Evolutionary conservation across 2,113 vertebrate species (phyloP), one percentile per base, ranked within the genome.

Genomic region (Oophaga pumilio): DNA sequence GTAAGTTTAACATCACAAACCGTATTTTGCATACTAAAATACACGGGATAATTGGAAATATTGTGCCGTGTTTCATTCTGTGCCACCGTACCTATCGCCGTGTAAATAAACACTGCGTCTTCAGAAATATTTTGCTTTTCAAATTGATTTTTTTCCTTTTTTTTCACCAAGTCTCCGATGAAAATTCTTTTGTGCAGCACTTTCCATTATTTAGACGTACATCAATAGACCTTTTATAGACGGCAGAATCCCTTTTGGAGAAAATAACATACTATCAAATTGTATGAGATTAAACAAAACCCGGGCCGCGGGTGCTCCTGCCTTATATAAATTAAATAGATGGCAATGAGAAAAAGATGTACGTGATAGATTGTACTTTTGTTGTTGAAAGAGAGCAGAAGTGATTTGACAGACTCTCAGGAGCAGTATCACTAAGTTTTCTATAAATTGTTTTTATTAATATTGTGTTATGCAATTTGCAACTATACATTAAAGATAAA

Each of bases 41-140:
- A 89, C 88, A 92, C 57, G 89, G 93, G 91, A 92, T 93, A 94
- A 93, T 92, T 91, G 91, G 86, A 92, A 84, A 87, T 89, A 90
- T 82, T 92, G 91, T 0, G 89, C 93, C 94, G 92, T 89, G 94
- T 85, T 91, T 90, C 91, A 92, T 6, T 0, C 83, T 90, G 89
- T 89, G 92, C 93, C 91, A 43, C 68, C 14, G 2, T 60, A 82
- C 88, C 90, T 90, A 74, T 85, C 89, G 50, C 90, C 90, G 85
- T 28, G 74, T 59, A 93, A 91, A 92, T 88, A 93, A 91, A 91
- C 87, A 79, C 82, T 76, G 68, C 84, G 84, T 90, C 91, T 92
- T 90, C 87, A 89, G 3, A 22, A 77, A 82, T 57, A 76, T 82
- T 87, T 87, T 74, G 43, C 68, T 80, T 74, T 82, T 33, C 18